These are phyloP conservation scores for Entomobrya multifasciata DNA, from an alignment of 2,888 invertebrate species.

Conservation along the genomic window DNA sequence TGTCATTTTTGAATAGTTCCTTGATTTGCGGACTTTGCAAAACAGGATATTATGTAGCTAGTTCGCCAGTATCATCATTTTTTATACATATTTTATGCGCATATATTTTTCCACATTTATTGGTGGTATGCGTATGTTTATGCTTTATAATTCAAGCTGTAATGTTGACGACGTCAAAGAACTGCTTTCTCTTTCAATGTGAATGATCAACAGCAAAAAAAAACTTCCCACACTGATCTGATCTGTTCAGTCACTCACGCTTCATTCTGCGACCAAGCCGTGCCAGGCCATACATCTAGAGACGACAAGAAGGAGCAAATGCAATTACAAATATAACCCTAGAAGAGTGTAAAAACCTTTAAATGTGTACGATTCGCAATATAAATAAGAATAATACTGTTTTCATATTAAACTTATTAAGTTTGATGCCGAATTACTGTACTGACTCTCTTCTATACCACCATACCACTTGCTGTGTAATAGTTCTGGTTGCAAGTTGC, in stretches of 20 bases:
- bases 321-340: not conserved
- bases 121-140: too few species aligned
- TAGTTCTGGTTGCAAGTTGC: not conserved
- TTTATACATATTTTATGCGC: too few species aligned
- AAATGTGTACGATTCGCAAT: not conserved
- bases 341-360: not conserved
- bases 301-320: not conserved
- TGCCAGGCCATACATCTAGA: not conserved
- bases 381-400: not conserved
- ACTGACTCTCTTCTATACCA: not conserved
- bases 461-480: not conserved
- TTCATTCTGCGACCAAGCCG: not conserved
- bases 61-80: too few species aligned
- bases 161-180: conserved; percentile 56
- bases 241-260: conserved; percentile 2
- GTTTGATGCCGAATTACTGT: conserved; percentile 6
- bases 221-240: conserved; percentile 66
- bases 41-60: too few species aligned
- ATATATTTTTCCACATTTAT: too few species aligned
- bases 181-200: conserved; percentile 73
- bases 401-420: not conserved
- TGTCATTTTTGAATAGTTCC: too few species aligned
- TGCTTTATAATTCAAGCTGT: too few species aligned
- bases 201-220: conserved; percentile 56
- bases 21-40: too few species aligned